Conservation (phyloP, 2,113 vertebrate species). For the Crotalus tigris region DNA sequence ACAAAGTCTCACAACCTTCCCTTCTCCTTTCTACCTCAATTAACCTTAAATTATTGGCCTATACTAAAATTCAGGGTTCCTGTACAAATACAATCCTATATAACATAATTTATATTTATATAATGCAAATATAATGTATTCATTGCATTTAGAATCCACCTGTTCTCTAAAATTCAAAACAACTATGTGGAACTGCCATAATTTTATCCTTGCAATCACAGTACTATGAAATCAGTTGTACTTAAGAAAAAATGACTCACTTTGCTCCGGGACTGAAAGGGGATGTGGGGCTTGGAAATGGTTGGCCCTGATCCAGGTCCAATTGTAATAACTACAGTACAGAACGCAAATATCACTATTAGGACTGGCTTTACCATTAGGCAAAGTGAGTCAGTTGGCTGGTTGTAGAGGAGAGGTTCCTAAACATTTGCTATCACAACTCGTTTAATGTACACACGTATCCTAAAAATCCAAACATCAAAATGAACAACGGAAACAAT, state of each 20-base stretch:
- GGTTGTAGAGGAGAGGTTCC: background rate
- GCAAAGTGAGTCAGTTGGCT: background rate
- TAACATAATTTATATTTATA: background rate
- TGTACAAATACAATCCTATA: background rate
- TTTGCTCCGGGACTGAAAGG: background rate
- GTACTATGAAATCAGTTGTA: background rate
- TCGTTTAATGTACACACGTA: background rate
- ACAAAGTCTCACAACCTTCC: background rate
- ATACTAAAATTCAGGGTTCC: background rate
- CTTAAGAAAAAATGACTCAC: background rate
- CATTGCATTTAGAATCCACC: background rate
- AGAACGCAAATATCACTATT: background rate
- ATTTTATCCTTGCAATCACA: background rate
- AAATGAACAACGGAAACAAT: background rate
- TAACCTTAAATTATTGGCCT: background rate
- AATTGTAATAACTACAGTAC: background rate
- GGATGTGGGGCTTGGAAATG: background rate
- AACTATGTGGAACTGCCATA: background rate
- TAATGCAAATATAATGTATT: background rate
- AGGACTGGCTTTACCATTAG: background rate
- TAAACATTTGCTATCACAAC: background rate
- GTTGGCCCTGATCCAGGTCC: background rate
- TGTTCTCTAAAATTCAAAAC: background rate
- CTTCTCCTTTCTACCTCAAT: background rate
- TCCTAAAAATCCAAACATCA: background rate